Evolutionary conservation across 2,888 invertebrate genomes (phyloP), one percentile per base, ranked within the genome.

Genomic region (Busseola fusca): DNA sequence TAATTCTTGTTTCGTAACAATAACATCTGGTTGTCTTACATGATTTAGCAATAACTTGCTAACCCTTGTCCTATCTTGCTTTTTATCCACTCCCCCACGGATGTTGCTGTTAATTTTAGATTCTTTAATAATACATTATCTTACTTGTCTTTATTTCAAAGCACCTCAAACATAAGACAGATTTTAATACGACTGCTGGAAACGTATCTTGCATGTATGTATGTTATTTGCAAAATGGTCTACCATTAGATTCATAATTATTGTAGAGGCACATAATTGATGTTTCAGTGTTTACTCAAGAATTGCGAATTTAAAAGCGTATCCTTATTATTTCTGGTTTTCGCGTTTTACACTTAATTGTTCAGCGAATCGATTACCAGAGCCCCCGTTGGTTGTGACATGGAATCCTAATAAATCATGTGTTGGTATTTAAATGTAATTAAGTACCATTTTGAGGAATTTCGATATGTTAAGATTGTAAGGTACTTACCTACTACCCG

Each of bases 311-410:
- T 27, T 64, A 58, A 62, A 59, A 65, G 66, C 57, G 65, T 6
- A 42, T 50, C 56, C 21, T 57, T 62, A 57, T 69, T 73, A 66
- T 74, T 64, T 74, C 27, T 64, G 59, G 21, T 75, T 37, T 45
- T 64, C n/a, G 60, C n/a, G 30, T 54, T 71, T 67, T 40, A 48
- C 62, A 59, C 34, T 34, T 63, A 69, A 74, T 57, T 80, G 58
- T 64, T 80, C 63, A 37, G 45, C 69, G 65, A 83, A 83, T 83
- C 59, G 57, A 83, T 83, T 83, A 80, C 34, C 30, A 52, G 50
- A 80, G 21, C 54, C 50, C 59, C 45, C 52, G 56, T 62, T 50
- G 16, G 30, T 67, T 79, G 45, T 66, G 68, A 65, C 48, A 69
- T 80, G 66, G 64, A 64, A 63, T 59, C 30, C 18, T 30, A 14